Base-by-base conservation (phyloP, 2,113 vertebrate species). In the Ailuropoda melanoleuca region DNA sequence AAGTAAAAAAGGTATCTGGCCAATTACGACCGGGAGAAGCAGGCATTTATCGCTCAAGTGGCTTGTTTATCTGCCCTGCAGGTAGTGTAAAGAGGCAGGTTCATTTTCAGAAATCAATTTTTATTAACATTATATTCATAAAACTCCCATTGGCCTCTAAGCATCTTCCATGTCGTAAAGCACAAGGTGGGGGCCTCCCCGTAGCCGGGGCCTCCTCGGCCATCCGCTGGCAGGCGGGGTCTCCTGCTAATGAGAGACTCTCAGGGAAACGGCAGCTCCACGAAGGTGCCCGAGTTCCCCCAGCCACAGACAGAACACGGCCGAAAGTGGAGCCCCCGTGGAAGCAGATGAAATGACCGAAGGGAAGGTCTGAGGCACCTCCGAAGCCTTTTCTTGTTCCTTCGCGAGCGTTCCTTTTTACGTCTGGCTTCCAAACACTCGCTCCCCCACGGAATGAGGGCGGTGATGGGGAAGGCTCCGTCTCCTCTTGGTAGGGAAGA, bases 1-100 rank as follows among this genome's bases (percentile, higher is more conserved):
- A 98, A 98, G 97, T 97, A 97, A 98, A 98, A 97, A 97, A 98
- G 96, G 96, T 98, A 98, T 98, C 98, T 98, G 97, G 95, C 97
- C 97, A 98, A 97, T 98, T 98, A 98, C 83, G 98, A 98, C 97
- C 60, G 90, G 89, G 95, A 95, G 98, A 98, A 97, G 95, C 74
- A 94, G 97, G 77, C 95, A 97, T 98, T 98, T 98, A 97, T 98
- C 98, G 98, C 83, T 97, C 81, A 83, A 87, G 88, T 97, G 98
- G 95, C 97, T 98, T 97, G 93, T 97, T 88, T 98, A 95, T 97
- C 98, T 98, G 90, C 90, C 90, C 98, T 97, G 93, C 97, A 98
- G 98, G 97, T 98, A 98, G 94, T 90, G 85, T 91, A 96, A 97
- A 98, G 95, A 98, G 97, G 91, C 97, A 98, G 97, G 95, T 97